phyloP scores from a whole-genome alignment of 2,888 invertebrate genomes.

The Limulus polyphemus region DNA sequence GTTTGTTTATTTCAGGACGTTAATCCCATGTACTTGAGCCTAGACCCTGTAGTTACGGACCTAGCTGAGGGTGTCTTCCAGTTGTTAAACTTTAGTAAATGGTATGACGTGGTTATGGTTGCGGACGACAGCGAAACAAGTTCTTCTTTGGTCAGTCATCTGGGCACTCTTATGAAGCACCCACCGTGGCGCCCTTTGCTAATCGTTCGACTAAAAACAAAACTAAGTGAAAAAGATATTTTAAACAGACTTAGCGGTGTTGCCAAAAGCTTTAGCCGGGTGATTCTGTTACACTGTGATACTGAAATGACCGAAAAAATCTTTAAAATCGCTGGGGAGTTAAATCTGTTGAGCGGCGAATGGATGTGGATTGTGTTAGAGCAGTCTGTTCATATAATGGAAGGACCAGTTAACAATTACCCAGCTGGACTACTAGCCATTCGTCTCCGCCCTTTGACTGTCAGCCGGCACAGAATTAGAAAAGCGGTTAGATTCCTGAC shows the following conservation, averaged over 20 bases:
- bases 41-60: constrained; percentile 55
- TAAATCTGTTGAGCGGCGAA: constrained; percentile 70
- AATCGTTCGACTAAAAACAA: too few species aligned
- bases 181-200: background rate
- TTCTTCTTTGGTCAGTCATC: constrained; percentile 45
- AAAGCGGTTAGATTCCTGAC: too few species aligned
- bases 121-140: constrained; percentile 49
- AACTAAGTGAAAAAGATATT: too few species aligned
- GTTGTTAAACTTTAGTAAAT: constrained; percentile 59
- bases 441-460: too few species aligned
- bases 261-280: too few species aligned
- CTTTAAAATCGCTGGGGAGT: constrained; percentile 57
- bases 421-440: too few species aligned
- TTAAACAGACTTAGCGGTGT: too few species aligned
- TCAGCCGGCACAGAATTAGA: too few species aligned
- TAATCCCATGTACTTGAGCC: constrained; percentile 52
- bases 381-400: constrained; percentile 12
- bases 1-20: constrained; percentile 37
- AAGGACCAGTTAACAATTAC: too few species aligned
- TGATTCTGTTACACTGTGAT: too few species aligned
- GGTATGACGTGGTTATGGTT: constrained; percentile 60
- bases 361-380: constrained; percentile 78
- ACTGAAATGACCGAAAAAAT: too few species aligned
- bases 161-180: constrained; percentile 47
- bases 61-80: constrained; percentile 54